phyloP scores from a whole-genome alignment of 2,797 vertebrate genomes.

The Mormyrus proboscirostris region DNA sequence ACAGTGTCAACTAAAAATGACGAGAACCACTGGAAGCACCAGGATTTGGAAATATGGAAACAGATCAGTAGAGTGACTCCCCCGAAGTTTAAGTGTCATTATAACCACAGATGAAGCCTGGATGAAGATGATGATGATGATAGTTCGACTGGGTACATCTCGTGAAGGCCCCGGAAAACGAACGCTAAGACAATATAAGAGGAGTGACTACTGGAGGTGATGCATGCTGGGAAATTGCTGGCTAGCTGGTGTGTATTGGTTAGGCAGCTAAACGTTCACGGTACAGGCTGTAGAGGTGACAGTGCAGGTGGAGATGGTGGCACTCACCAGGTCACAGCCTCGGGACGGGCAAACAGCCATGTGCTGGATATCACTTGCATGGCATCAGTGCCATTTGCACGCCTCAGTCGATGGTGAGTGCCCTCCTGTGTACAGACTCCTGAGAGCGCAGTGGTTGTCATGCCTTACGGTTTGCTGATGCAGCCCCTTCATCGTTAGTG shows the following conservation, averaged over 20 bases:
- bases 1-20: background rate
- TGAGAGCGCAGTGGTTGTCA: background rate
- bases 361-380: background rate
- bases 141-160: background rate
- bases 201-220: conserved; percentile 3
- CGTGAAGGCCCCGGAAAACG: background rate
- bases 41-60: background rate
- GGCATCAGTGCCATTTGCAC: background rate
- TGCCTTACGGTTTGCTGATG: background rate
- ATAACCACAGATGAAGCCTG: background rate
- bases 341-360: background rate
- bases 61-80: background rate
- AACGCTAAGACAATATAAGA: background rate
- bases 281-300: background rate
- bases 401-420: background rate
- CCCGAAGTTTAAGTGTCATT: background rate
- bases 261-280: background rate
- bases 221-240: background rate
- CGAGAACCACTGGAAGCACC: background rate
- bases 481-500: background rate
- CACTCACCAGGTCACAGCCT: background rate
- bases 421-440: background rate
- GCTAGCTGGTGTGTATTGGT: conserved; percentile 14
- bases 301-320: background rate
- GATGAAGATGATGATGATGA: background rate